phyloP scores from a whole-genome alignment of 2,797 vertebrate species.

The Poecilia gillii region DNA sequence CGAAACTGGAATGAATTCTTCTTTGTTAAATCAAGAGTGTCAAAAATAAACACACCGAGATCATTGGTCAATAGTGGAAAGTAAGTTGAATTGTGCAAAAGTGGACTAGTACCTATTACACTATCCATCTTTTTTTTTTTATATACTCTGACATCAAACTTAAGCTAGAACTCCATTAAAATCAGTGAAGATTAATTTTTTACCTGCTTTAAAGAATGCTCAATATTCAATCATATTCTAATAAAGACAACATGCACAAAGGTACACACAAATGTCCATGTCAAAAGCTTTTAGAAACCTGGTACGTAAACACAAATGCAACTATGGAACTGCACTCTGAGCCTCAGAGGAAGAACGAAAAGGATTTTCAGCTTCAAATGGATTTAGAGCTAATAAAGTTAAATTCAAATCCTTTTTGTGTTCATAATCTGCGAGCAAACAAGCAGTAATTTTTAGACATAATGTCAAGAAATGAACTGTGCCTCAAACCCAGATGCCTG shows the following conservation, averaged over 20 bases:
- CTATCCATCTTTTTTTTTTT: not conserved
- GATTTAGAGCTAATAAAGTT: not conserved
- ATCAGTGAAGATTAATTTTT: conserved; percentile 2
- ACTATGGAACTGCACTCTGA: conserved; percentile 54
- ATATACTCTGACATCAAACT: not conserved
- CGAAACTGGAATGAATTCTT: not conserved
- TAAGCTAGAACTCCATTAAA: not conserved
- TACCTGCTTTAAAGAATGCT: not conserved
- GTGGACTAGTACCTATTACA: not conserved
- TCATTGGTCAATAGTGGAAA: not conserved
- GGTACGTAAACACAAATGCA: conserved; percentile 38
- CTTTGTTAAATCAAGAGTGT: not conserved
- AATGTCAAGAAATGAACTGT: conserved; percentile 20
- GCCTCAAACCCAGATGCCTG: conserved; percentile 51
- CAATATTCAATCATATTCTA: not conserved
- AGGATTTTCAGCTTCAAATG: not conserved
- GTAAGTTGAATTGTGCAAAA: not conserved
- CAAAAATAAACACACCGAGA: not conserved
- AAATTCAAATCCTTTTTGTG: conserved; percentile 4
- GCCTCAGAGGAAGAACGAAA: conserved; percentile 10
- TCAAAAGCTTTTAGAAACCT: conserved; percentile 17
- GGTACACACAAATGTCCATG: not conserved
- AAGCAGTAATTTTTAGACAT: conserved; percentile 20
- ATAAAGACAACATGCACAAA: not conserved
- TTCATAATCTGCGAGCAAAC: conserved; percentile 14